These are phyloP conservation scores for Drosophila grimshawi DNA, from an alignment of 1,140 invertebrate species.

Conservation along the genomic window DNA sequence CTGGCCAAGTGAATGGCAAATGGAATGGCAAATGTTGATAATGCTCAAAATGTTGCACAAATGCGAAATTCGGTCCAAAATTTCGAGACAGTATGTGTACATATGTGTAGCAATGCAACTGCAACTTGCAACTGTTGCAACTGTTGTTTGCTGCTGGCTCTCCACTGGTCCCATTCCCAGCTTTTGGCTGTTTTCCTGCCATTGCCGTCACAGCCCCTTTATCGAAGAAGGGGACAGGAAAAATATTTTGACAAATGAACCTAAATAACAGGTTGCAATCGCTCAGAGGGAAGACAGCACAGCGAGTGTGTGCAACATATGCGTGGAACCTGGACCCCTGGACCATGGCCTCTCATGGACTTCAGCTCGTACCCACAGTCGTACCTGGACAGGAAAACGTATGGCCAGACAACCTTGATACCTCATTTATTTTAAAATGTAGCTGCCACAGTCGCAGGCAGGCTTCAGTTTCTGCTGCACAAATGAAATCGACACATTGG, in stretches of 20 bases:
- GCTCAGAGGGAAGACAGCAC: constrained; percentile 42
- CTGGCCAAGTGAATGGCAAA: constrained; percentile 59
- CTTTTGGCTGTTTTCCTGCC: constrained; percentile 44
- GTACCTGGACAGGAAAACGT: constrained; percentile 74
- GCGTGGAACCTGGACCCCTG: constrained; percentile 32
- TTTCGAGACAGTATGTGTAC: constrained; percentile 48
- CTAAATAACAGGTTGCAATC: constrained; percentile 84
- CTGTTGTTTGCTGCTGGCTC: constrained; percentile 17
- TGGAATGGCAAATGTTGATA: constrained; percentile 51
- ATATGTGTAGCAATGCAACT: constrained; percentile 59
- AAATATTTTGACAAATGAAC: constrained; percentile 85
- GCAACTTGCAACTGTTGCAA: constrained; percentile 49
- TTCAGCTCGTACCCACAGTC: constrained; percentile 3
- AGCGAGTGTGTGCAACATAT: constrained; percentile 32
- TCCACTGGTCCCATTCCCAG: constrained; percentile 26
- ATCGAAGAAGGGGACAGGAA: constrained; percentile 72
- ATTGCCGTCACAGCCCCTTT: constrained; percentile 36
- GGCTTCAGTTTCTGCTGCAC: constrained; percentile 47
- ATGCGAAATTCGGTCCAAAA: constrained; percentile 36
- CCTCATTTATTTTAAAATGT: constrained; percentile 83
- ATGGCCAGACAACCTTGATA: constrained; percentile 83
- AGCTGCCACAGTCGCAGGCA: constrained; percentile 48
- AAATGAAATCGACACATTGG: constrained; percentile 82
- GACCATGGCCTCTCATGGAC: constrained; percentile 18
- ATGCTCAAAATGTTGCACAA: constrained; percentile 32